These are phyloP conservation scores for Dugesia japonica DNA, from an alignment of 2,888 invertebrate species.

Conservation along the genomic window DNA sequence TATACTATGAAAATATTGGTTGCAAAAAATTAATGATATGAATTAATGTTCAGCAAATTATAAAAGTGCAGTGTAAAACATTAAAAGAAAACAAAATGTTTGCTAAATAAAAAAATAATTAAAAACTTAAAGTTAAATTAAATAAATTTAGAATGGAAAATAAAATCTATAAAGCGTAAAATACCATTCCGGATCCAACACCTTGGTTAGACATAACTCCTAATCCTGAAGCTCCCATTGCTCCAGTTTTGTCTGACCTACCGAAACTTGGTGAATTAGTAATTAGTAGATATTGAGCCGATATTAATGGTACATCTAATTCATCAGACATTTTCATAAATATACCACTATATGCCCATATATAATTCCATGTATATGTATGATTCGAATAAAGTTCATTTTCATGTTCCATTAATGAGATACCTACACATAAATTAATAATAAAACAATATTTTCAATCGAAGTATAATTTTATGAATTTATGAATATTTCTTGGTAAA, in stretches of 20 bases:
- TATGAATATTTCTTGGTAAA: too few species aligned
- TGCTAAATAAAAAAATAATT: too few species aligned
- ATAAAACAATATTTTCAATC: too few species aligned
- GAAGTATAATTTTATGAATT: too few species aligned
- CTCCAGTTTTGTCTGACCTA: not conserved
- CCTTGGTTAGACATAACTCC: not conserved
- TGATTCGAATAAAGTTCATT: not conserved
- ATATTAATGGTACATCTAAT: not conserved
- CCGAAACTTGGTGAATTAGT: not conserved
- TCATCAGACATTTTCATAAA: not conserved
- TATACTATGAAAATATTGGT: too few species aligned
- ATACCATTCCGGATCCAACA: not conserved
- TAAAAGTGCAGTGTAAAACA: too few species aligned
- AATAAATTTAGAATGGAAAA: too few species aligned
- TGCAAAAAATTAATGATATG: too few species aligned
- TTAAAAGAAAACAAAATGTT: too few species aligned
- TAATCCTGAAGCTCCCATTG: not conserved
- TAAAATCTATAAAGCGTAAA: too few species aligned
- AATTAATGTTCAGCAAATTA: too few species aligned
- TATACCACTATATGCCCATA: not conserved
- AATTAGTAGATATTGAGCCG: not conserved
- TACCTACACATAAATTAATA: not conserved
- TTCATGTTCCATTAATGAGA: not conserved
- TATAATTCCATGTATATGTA: not conserved
- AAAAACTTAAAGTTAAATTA: too few species aligned